phyloP scores from a whole-genome alignment of 2,797 vertebrate species.

The Artibeus jamaicensis region DNA sequence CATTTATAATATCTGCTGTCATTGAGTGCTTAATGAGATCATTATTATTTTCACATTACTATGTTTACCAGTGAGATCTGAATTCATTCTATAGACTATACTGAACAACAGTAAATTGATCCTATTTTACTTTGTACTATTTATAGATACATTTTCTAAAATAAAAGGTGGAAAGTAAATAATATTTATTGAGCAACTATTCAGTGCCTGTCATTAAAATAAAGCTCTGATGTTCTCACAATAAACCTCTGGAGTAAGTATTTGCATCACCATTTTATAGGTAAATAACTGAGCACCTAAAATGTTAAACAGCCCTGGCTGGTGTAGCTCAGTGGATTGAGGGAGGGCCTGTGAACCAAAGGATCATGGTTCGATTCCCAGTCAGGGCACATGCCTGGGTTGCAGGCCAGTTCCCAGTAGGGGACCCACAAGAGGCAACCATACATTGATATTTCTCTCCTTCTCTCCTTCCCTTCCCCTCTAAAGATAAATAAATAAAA shows the following conservation, averaged over 20 bases:
- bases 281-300: conserved; percentile 3
- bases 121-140: background rate
- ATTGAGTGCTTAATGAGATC: background rate
- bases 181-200: conserved; percentile 27
- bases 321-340: no score
- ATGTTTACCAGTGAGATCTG: background rate
- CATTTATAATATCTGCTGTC: background rate
- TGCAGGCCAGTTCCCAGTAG: no score
- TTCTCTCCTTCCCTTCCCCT: no score
- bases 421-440: no score
- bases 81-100: background rate
- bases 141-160: conserved; percentile 17
- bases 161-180: background rate
- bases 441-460: no score
- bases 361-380: no score
- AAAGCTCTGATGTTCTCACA: background rate
- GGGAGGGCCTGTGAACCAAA: no score
- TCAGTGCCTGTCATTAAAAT: background rate
- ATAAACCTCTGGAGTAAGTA: background rate
- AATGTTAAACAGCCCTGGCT: background rate
- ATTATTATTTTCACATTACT: conserved; percentile 7
- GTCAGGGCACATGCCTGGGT: no score
- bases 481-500: no score
- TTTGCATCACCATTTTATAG: background rate
- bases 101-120: background rate